Evolutionary conservation across 2,113 vertebrate species (phyloP), one percentile per base, ranked within the genome.

Genomic region (Struthidea cinerea): DNA sequence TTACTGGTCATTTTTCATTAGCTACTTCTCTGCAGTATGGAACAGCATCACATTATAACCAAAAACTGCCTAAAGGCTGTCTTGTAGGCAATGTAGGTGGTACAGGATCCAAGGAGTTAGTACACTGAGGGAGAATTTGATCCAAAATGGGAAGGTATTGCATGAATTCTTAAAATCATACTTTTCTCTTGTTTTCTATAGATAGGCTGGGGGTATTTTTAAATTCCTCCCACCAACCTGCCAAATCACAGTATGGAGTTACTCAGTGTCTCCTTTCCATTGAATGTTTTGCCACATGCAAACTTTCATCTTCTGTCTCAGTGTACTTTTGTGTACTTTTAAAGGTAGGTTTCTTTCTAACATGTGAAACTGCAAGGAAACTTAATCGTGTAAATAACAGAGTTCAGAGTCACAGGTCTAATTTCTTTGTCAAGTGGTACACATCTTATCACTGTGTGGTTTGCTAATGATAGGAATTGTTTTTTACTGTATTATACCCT

Each of bases 391-490:
- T 79, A 94, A 95, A 95, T 37, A 68, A 46, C 49, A 80, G 88
- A 56, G 93, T 92, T 96, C 55, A 86, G 79, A 89, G 82, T 89
- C 68, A 74, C 68, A 63, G 47, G 50, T 96, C 41, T 42, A 90
- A 96, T 95, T 18, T 83, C 77, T 96, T 90, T 92, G 77, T 95
- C 82, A 91, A 95, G 79, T 63, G 65, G 71, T 73, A 95, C 37
- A 41, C 91, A 96, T 95, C 84, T 96, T 84, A 90, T 60, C 67
- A 64, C 26, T 42, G n/a, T 49, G 35, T 73, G 65, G 75, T 97
- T 96, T 96, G 92, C 88, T 93, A 95, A 96, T 96, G 85, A 93
- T 89, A 94, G 87, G 76, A 87, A 85, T 85, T 91, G n/a, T 5
- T 77, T 94, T 87, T 82, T 65, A 52, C 90, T 63, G 24, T 91